These are phyloP conservation scores for Cephalopterus ornatus DNA, from an alignment of 2,113 vertebrate species.

Conservation along the genomic window DNA sequence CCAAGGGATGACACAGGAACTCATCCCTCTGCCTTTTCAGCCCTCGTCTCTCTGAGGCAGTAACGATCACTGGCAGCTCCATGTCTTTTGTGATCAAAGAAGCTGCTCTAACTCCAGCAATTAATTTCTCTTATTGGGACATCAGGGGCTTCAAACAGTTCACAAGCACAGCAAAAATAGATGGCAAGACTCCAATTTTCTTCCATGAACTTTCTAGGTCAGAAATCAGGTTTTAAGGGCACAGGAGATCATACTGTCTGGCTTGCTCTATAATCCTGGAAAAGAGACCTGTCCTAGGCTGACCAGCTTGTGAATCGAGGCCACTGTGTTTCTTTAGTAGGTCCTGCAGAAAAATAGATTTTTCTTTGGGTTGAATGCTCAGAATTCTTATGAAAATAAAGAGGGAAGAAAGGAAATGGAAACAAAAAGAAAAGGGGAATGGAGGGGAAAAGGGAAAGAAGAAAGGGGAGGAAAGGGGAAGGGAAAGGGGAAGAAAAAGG, in stretches of 20 bases:
- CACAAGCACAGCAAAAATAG: neutral
- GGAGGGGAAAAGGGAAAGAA: rapidly evolving
- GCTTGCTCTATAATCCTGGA: neutral
- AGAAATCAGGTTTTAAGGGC: conserved; percentile 46
- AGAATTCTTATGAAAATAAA: neutral
- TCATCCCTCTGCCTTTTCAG: neutral
- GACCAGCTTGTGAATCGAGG: neutral
- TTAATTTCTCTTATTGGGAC: conserved; percentile 31
- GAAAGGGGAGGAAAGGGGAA: neutral
- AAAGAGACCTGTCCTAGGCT: neutral
- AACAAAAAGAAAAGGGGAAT: neutral
- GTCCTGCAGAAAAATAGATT: neutral
- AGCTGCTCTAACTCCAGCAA: neutral
- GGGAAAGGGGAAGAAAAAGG: neutral
- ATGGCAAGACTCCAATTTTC: conserved; percentile 43
- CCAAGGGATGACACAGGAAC: neutral
- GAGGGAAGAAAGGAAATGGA: neutral
- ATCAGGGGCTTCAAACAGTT: neutral
- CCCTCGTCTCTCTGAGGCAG: neutral
- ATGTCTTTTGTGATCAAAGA: neutral
- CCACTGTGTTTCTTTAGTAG: neutral
- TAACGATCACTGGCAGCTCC: neutral
- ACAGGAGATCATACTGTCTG: neutral
- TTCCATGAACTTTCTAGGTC: conserved; percentile 35
- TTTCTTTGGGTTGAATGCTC: neutral